These are phyloP conservation scores for Trinectes maculatus DNA, from an alignment of 2,113 vertebrate genomes.

Conservation along the genomic window DNA sequence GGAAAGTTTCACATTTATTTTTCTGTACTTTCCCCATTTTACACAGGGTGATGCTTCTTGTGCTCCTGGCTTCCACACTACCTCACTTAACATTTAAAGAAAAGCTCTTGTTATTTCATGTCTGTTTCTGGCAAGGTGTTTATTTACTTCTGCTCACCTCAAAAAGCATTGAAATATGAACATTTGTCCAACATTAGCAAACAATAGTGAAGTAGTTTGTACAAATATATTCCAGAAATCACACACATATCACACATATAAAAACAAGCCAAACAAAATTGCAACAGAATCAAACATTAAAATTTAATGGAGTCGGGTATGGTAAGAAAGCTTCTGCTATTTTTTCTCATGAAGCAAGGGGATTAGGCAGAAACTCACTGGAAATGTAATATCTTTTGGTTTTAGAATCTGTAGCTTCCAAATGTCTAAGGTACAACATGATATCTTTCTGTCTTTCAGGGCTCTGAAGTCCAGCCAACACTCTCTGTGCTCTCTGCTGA, in stretches of 20 bases:
- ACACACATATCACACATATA: too few species aligned
- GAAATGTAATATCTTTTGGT: neutral
- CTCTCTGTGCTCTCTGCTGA: constrained; percentile 92
- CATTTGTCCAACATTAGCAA: neutral
- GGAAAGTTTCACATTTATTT: neutral
- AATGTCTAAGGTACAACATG: neutral
- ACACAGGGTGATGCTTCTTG: neutral
- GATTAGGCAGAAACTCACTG: neutral
- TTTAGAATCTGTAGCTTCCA: neutral
- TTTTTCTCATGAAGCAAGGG: neutral
- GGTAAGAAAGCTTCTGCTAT: neutral
- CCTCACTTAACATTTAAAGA: neutral
- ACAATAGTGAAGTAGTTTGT: neutral
- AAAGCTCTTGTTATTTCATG: neutral
- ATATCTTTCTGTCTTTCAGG: constrained; percentile 71
- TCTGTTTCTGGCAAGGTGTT: neutral
- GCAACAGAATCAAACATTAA: neutral
- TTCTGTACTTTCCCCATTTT: neutral
- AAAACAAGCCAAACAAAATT: neutral
- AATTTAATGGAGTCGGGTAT: neutral
- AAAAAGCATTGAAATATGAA: neutral
- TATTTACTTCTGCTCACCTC: neutral
- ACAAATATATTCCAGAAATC: too few species aligned
- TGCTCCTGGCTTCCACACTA: neutral
- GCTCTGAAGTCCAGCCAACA: constrained; percentile 97